Evolutionary conservation across 2,113 vertebrate species (phyloP).

Genomic region (Elephas maximus): DNA sequence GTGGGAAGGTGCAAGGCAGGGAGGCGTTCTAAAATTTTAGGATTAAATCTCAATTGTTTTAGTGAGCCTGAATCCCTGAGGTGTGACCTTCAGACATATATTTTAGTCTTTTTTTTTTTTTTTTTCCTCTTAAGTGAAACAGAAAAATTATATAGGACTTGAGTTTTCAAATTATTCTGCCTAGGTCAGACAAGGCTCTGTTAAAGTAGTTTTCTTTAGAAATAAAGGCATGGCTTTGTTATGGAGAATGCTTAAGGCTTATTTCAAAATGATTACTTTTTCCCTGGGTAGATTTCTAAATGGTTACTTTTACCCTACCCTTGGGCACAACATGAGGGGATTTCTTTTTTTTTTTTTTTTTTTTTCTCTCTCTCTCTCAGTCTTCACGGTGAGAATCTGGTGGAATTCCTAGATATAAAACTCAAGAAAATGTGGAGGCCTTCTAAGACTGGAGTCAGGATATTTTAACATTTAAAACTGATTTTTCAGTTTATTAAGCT

Average conservation of each 20-base stretch:
- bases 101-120: not conserved
- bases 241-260: not conserved
- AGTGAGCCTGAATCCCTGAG: not conserved
- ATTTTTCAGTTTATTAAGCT: no score
- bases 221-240: not conserved
- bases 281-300: not conserved
- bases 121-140: not conserved
- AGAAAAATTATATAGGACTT: not conserved
- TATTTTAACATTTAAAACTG: no score
- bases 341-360: no score
- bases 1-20: not conserved
- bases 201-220: not conserved
- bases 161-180: not conserved
- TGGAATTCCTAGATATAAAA: not conserved
- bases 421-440: not conserved
- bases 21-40: not conserved
- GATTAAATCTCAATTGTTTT: not conserved
- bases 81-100: not conserved
- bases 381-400: no score
- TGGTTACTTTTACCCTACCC: not conserved
- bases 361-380: no score
- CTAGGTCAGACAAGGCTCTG: not conserved
- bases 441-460: not conserved
- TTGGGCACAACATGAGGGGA: not conserved
- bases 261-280: not conserved